Evolutionary conservation across 23 tunicate genomes (phyloP).

Genomic region (Halocynthia roretzi): DNA sequence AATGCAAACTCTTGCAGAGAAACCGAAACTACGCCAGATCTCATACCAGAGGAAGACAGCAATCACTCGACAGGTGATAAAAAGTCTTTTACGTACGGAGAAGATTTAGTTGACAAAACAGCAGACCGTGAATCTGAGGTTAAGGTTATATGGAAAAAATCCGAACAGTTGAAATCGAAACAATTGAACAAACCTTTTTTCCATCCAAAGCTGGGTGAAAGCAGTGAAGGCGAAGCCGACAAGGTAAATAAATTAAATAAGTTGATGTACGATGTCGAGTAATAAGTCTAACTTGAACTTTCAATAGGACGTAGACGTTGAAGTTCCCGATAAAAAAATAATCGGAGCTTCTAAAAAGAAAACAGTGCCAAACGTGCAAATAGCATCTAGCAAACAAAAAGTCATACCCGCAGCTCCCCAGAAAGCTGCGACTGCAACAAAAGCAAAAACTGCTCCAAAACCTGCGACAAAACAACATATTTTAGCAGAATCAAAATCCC

Average conservation of each 20-base stretch:
- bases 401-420: too few species aligned
- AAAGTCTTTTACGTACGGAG: conserved; percentile 19
- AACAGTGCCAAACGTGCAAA: too few species aligned
- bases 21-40: not conserved
- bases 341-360: too few species aligned
- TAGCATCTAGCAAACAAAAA: too few species aligned
- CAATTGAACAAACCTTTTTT: conserved; percentile 70
- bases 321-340: too few species aligned
- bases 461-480: too few species aligned
- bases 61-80: not conserved
- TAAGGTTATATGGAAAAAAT: conserved; percentile 56
- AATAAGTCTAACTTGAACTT: too few species aligned
- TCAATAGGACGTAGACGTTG: too few species aligned
- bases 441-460: too few species aligned
- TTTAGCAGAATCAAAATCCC: too few species aligned
- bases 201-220: conserved; percentile 47
- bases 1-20: not conserved
- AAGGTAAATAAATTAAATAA: conserved; percentile 4
- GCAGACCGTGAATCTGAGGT: conserved; percentile 20
- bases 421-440: too few species aligned
- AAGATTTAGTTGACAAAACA: conserved; percentile 15
- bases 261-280: too few species aligned
- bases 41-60: not conserved
- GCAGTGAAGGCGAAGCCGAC: conserved; percentile 34
- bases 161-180: conserved; percentile 22